These are phyloP conservation scores for Asarcornis scutulata DNA, from an alignment of 2,113 vertebrate species.

Conservation along the genomic window DNA sequence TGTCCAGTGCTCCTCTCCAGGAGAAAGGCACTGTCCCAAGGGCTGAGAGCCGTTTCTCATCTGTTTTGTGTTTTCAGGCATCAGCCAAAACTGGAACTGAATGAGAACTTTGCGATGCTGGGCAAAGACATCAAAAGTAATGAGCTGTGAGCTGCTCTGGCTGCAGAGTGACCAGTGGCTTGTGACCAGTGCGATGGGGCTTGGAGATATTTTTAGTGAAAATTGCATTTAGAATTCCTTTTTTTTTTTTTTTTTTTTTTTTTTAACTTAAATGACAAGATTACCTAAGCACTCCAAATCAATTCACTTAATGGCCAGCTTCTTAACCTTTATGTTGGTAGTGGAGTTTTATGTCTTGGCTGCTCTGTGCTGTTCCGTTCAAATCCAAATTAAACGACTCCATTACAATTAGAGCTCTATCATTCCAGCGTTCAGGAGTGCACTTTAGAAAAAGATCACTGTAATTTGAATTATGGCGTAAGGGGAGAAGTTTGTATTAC, in stretches of 20 bases:
- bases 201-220: not conserved
- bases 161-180: not conserved
- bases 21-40: not conserved
- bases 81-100: not conserved
- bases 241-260: not conserved
- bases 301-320: constrained; percentile 5
- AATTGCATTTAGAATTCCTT: not conserved
- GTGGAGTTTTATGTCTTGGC: not conserved
- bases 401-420: constrained; percentile 44
- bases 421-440: not conserved
- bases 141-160: not conserved
- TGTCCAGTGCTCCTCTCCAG: not conserved
- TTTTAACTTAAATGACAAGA: not conserved
- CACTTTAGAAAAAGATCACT: constrained; percentile 34
- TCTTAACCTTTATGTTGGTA: not conserved
- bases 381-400: constrained; percentile 58
- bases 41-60: not conserved
- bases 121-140: not conserved
- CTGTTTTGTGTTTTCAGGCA: not conserved
- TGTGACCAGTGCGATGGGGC: not conserved
- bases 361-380: not conserved
- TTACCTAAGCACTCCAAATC: constrained; percentile 17
- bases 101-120: not conserved
- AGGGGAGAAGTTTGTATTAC: constrained; percentile 15
- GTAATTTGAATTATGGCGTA: constrained; percentile 25